Evolutionary conservation across 2,888 invertebrate genomes (phyloP).

Genomic region (Callyntrura sp.): DNA sequence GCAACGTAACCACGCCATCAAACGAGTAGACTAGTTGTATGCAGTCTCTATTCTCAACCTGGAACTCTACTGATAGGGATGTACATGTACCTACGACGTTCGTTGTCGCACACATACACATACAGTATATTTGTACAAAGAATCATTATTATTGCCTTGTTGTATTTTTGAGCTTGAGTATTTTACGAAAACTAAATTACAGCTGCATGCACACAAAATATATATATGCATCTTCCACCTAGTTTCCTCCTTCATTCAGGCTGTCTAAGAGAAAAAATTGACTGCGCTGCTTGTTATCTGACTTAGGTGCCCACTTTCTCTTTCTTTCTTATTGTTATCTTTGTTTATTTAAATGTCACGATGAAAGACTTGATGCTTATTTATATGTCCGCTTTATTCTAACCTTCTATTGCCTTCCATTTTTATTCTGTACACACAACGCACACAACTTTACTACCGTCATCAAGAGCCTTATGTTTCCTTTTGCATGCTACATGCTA

Average conservation of each 20-base stretch:
- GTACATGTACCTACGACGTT: neutral
- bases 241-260: slow-evolving; percentile 29
- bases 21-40: neutral
- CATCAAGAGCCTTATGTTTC: neutral
- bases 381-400: neutral
- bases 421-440: slow-evolving; percentile 20
- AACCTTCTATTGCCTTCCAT: neutral
- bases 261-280: slow-evolving; percentile 27
- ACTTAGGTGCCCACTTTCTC: neutral
- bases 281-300: slow-evolving; percentile 29
- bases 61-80: neutral
- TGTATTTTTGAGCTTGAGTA: neutral
- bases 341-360: slow-evolving; percentile 51
- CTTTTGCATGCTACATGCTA: slow-evolving; percentile 18
- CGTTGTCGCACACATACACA: no score
- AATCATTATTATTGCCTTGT: slow-evolving; percentile 39
- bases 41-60: neutral
- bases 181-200: neutral
- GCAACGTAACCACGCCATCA: neutral
- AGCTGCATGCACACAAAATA: neutral
- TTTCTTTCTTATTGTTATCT: neutral
- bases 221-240: neutral
- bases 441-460: neutral
- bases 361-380: slow-evolving; percentile 15
- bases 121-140: neutral